phyloP scores from a whole-genome alignment of 2,113 vertebrate species.

The Stigmatopora nigra region DNA sequence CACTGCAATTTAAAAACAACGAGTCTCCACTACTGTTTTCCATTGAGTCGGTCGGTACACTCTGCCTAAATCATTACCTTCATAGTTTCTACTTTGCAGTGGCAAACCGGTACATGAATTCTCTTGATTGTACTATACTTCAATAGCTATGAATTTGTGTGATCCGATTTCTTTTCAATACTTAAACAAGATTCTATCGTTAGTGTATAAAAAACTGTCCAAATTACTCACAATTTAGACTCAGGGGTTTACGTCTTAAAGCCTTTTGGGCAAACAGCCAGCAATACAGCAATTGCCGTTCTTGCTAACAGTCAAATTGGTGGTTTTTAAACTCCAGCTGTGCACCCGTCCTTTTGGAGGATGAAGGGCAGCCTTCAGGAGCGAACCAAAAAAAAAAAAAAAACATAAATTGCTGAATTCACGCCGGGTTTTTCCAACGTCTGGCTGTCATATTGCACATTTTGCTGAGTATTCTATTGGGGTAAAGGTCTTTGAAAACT shows the following conservation, averaged over 20 bases:
- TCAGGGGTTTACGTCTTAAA: slow-evolving; percentile 1
- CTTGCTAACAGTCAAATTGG: slow-evolving; percentile 3
- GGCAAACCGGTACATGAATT: too few relatives aligned
- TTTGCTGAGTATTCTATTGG: background rate
- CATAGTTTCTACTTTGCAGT: too few relatives aligned
- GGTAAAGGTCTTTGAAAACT: background rate
- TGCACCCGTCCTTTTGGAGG: background rate
- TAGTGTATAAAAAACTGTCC: too few relatives aligned
- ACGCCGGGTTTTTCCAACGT: background rate
- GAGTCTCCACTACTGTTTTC: too few relatives aligned
- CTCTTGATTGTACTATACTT: too few relatives aligned
- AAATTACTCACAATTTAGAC: slow-evolving; percentile 20
- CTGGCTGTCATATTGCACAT: background rate
- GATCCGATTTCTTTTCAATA: too few relatives aligned
- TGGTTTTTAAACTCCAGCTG: background rate
- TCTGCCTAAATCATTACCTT: too few relatives aligned
- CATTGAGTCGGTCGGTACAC: too few relatives aligned
- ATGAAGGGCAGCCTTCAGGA: background rate
- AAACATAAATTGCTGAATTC: background rate
- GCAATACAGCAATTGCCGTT: background rate
- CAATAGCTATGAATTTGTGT: too few relatives aligned
- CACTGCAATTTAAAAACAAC: too few relatives aligned
- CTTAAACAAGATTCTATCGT: too few relatives aligned
- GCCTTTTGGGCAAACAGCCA: background rate
- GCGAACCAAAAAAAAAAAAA: background rate